These are phyloP conservation scores for Hirtodrosophila alboralis DNA, from an alignment of 2,888 invertebrate species.

Conservation along the genomic window DNA sequence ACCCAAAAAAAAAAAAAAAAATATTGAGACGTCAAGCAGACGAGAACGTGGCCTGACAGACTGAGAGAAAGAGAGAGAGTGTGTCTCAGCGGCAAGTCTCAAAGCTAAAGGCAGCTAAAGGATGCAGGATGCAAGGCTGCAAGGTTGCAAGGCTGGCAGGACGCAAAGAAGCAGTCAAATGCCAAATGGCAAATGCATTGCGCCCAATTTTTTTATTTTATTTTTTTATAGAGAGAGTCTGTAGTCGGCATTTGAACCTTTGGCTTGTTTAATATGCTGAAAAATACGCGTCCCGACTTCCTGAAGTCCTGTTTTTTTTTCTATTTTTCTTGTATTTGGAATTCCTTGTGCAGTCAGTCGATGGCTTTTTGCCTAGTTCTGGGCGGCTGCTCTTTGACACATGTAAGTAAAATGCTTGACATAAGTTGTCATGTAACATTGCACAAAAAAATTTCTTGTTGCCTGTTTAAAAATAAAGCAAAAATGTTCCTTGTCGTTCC, in stretches of 20 bases:
- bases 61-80: slow-evolving; percentile 26
- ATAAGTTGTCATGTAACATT: too few relatives aligned
- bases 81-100: slow-evolving; percentile 32
- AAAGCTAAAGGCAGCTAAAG: slow-evolving; percentile 8
- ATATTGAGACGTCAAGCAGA: slow-evolving; percentile 75
- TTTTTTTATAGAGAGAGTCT: too few relatives aligned
- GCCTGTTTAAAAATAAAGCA: slow-evolving; percentile 4
- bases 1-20: slow-evolving; percentile 52
- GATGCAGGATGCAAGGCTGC: slow-evolving; percentile 6
- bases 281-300: slow-evolving; percentile 73
- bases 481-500: slow-evolving; percentile 4
- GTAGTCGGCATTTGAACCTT: slow-evolving; percentile 45
- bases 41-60: slow-evolving; percentile 64
- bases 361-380: slow-evolving; percentile 28
- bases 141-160: too few relatives aligned
- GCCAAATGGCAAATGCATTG: slow-evolving; percentile 47
- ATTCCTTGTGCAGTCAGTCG: slow-evolving; percentile 32
- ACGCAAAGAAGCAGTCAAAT: slow-evolving; percentile 21
- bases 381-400: slow-evolving; percentile 55
- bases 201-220: slow-evolving; percentile 29
- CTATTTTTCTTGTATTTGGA: slow-evolving; percentile 36
- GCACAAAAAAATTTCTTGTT: background rate
- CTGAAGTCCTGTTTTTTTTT: slow-evolving; percentile 33
- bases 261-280: slow-evolving; percentile 80
- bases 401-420: slow-evolving; percentile 67